Evolutionary conservation across 2,888 invertebrate genomes (phyloP).

Genomic region (Gnatocerus cornutus): DNA sequence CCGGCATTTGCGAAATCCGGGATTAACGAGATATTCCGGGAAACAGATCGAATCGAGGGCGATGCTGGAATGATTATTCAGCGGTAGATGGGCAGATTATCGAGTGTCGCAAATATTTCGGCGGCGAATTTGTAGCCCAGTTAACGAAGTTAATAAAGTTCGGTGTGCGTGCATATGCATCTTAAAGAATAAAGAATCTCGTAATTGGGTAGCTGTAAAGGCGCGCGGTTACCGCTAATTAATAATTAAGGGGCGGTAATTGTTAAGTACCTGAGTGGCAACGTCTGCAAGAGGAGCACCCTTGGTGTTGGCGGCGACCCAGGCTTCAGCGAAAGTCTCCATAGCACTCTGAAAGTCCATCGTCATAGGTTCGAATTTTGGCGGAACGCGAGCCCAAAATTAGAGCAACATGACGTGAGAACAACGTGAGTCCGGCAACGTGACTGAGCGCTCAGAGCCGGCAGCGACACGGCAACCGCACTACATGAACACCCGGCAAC

Average conservation of each 20-base stretch:
- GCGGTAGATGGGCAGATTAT: constrained; percentile 28
- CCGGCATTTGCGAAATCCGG: constrained; percentile 66
- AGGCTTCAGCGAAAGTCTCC: constrained; percentile 98
- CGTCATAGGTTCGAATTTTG: constrained; percentile 60
- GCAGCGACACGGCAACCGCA: constrained; percentile 57
- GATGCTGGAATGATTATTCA: constrained; percentile 41
- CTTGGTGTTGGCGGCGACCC: constrained; percentile 94
- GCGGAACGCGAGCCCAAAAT: constrained; percentile 44
- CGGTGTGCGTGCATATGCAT: constrained; percentile 23
- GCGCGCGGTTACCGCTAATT: constrained; percentile 17
- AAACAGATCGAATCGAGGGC: constrained; percentile 52
- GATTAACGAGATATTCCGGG: constrained; percentile 62
- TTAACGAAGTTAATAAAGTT: constrained; percentile 22
- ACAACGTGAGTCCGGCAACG: constrained; percentile 63
- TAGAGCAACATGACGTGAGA: constrained; percentile 40
- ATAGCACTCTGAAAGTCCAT: constrained; percentile 99
- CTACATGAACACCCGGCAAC: constrained; percentile 60
- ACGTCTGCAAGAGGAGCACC: constrained; percentile 75
- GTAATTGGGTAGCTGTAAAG: constrained; percentile 12
- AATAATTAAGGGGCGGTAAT: constrained; percentile 22
- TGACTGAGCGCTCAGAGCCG: constrained; percentile 61
- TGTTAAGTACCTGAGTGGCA: constrained; percentile 78
- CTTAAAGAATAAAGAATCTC: constrained; percentile 10
- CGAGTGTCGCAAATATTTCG: constrained; percentile 12
- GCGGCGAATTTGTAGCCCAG: neutral